A percentile compares a stretch with the other conserved stretches of the same genome.
Evolutionary conservation across 1,140 invertebrate species (phyloP).

Genomic region (Bombus vancouverensis): DNA sequence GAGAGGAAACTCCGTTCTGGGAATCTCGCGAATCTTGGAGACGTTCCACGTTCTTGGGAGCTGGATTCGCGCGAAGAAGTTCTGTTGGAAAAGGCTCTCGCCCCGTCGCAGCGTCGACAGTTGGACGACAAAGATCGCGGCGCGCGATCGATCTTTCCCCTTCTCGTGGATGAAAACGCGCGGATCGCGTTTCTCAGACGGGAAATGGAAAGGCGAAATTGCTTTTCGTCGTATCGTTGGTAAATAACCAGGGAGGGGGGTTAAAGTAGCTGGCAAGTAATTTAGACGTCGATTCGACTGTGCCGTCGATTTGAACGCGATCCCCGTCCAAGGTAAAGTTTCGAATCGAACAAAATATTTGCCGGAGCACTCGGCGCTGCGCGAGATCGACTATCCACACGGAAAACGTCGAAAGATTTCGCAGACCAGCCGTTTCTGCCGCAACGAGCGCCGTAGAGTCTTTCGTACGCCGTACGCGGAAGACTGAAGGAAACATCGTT

Average conservation of each 20-base stretch:
- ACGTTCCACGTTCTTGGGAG: background rate
- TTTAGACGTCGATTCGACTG: background rate
- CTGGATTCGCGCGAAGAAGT: background rate
- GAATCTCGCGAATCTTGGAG: slow-evolving; percentile 17
- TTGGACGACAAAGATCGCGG: no score
- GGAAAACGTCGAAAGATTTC: background rate
- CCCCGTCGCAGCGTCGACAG: no score
- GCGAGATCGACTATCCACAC: background rate
- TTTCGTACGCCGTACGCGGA: background rate
- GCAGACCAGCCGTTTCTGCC: background rate
- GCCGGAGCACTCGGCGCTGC: background rate
- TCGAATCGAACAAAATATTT: slow-evolving; percentile 37
- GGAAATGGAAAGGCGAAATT: background rate
- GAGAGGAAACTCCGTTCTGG: no score
- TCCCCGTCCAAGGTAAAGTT: background rate
- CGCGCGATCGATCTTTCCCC: background rate
- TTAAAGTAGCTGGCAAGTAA: background rate
- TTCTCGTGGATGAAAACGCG: background rate
- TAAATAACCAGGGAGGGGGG: background rate
- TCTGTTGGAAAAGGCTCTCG: no score
- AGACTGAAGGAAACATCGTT: background rate
- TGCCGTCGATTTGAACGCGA: background rate
- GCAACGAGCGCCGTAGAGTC: no score
- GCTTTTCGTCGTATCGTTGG: background rate
- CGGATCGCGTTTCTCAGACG: background rate